Base-by-base conservation (phyloP, 2,113 vertebrate species). In the Poecilia latipinna region DNA sequence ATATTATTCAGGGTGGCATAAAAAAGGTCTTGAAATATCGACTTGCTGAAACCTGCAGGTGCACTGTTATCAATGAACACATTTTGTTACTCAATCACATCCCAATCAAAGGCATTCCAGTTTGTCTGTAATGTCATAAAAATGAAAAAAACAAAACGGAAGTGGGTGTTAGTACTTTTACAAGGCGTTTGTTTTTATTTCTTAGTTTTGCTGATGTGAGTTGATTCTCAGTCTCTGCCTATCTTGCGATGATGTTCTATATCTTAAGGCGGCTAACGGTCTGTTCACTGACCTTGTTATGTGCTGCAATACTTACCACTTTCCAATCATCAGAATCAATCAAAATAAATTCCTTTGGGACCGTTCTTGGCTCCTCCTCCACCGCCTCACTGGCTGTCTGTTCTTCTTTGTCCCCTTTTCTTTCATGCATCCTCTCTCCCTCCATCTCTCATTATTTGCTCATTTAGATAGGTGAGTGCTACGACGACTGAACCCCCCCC, bases 361-460 rank as follows among this genome's bases (percentile, higher is more conserved):
- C 51, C 42, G 35, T 35, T 4, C 10, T 63, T 48, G n/a, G n/a
- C n/a, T n/a, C n/a, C 42, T 28, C 11, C 31, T 28, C 48, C 22
- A 39, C 79, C 62, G 44, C 65, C 72, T 75, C 80, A 66, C 74
- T 12, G 15, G 37, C 61, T 3, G 67, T 85, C 64, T 72, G 61
- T 19, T 74, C 42, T 57, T 65, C 70, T 61, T 57, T 57, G 29
- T 42, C 32, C 80, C 63, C 64, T 65, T 71, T 63, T 37, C 68
- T 74, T 65, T 82, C 75, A 65, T 39, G 63, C 37, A 32, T 39
- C 26, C 64, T 28, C 75, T 71, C 75, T 71, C 54, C 65, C 37
- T 65, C 72, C 8, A 33, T 82, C 69, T 81, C 78, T 88, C 84
- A 82, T 90, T 87, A 89, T 82, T 77, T 79, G 62, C 69, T 84